These are phyloP conservation scores for Pachydiplax longipennis DNA, from an alignment of 2,888 invertebrate species.

Conservation along the genomic window DNA sequence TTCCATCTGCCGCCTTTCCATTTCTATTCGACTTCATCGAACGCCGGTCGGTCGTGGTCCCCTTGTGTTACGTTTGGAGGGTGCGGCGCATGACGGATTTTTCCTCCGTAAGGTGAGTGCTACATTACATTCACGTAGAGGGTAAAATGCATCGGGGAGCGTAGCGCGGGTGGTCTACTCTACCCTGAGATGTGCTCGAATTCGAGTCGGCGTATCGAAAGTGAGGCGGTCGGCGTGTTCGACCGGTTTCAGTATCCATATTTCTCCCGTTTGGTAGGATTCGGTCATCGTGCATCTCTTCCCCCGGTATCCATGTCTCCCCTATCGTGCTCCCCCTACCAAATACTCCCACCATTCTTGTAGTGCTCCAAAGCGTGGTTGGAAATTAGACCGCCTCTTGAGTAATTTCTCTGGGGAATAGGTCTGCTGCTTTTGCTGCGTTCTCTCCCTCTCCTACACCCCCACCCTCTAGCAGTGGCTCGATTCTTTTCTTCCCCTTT, in stretches of 20 bases:
- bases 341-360: background rate
- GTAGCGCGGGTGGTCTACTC: background rate
- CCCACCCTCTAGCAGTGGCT: background rate
- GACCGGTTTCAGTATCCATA: background rate
- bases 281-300: background rate
- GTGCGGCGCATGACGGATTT: conserved; percentile 17
- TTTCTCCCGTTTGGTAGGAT: background rate
- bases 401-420: conserved; percentile 43
- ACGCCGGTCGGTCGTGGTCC: conserved; percentile 1
- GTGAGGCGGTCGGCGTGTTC: background rate
- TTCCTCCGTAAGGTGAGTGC: background rate
- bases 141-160: background rate
- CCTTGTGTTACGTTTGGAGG: background rate
- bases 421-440: background rate
- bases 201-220: background rate
- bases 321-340: background rate
- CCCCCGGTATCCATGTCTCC: background rate
- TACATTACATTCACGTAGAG: background rate
- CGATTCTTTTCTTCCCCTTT: background rate
- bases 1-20: background rate
- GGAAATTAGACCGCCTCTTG: conserved; percentile 43
- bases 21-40: background rate
- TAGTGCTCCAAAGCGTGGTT: conserved; percentile 33
- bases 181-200: background rate
- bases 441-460: background rate